Conservation (phyloP, 1,140 invertebrate species). For the Apolygus lucorum region DNA sequence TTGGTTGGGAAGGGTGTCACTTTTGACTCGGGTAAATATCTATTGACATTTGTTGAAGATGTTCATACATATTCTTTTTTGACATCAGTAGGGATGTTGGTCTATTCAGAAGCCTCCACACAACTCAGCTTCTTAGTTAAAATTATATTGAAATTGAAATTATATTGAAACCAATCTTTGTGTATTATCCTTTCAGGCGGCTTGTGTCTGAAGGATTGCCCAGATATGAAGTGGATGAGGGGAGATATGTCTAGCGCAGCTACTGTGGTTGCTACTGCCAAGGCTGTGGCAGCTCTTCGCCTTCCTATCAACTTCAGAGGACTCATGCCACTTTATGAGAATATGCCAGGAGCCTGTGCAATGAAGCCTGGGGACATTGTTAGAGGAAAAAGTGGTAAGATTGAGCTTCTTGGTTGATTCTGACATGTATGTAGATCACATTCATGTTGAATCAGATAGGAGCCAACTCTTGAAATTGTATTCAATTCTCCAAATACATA, state of each 20-base stretch:
- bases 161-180: too few relatives aligned
- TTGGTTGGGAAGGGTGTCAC: conserved; percentile 50
- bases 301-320: conserved; percentile 49
- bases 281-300: conserved; percentile 44
- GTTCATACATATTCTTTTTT: too few relatives aligned
- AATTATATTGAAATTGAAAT: too few relatives aligned
- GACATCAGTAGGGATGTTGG: too few relatives aligned
- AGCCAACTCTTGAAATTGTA: too few relatives aligned
- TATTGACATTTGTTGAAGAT: background rate
- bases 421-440: too few relatives aligned
- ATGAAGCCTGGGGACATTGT: conserved; percentile 56
- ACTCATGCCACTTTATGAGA: conserved; percentile 51
- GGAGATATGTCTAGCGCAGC: conserved; percentile 62
- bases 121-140: too few relatives aligned
- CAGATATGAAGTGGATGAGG: conserved; percentile 51
- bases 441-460: too few relatives aligned
- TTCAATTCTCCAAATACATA: too few relatives aligned
- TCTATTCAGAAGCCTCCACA: too few relatives aligned
- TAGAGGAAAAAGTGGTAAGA: conserved; percentile 49
- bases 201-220: conserved; percentile 49
- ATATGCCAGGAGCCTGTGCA: conserved; percentile 51
- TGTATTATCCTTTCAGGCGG: conserved; percentile 49
- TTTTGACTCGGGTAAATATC: conserved; percentile 43
- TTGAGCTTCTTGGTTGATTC: too few relatives aligned
- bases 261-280: conserved; percentile 46